A percentile compares a stretch with the other conserved stretches of the same genome.
phyloP scores from a whole-genome alignment of 1,140 invertebrate genomes.

The Drosophila pachea region DNA sequence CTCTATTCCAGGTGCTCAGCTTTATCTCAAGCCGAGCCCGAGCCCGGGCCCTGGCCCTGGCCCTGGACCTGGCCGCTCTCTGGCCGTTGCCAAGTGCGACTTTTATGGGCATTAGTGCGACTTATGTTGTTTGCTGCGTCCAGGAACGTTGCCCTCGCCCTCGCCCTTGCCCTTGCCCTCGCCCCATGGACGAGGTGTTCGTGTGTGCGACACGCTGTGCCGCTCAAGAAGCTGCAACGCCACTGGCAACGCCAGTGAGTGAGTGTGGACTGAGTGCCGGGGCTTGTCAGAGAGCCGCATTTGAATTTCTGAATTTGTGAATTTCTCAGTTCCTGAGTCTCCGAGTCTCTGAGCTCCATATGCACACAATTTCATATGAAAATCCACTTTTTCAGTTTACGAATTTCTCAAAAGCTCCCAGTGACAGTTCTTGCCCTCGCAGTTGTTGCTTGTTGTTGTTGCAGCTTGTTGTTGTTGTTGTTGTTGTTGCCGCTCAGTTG shows the following conservation, averaged over 20 bases:
- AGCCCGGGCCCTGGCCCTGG: slow-evolving; percentile 17
- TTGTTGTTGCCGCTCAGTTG: slow-evolving; percentile 41
- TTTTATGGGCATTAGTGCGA: slow-evolving; percentile 76
- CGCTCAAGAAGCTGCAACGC: slow-evolving; percentile 7
- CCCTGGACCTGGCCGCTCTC: slow-evolving; percentile 7
- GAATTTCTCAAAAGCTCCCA: slow-evolving; percentile 75
- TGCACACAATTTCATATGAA: slow-evolving; percentile 74
- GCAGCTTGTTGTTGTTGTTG: slow-evolving; percentile 41
- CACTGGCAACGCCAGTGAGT: too few relatives aligned
- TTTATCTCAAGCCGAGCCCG: slow-evolving; percentile 65
- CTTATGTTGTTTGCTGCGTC: slow-evolving; percentile 69
- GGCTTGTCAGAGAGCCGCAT: slow-evolving; percentile 60
- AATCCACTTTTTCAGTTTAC: slow-evolving; percentile 77
- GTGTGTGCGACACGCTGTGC: slow-evolving; percentile 73
- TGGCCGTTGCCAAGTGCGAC: slow-evolving; percentile 51
- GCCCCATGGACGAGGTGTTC: slow-evolving; percentile 70
- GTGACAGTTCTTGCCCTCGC: slow-evolving; percentile 63
- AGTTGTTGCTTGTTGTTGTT: slow-evolving; percentile 25
- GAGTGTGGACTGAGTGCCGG: too few relatives aligned
- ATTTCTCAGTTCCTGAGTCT: too few relatives aligned
- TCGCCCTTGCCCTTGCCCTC: slow-evolving; percentile 46
- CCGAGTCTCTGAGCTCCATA: slow-evolving; percentile 45
- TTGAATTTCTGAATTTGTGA: slow-evolving; percentile 58
- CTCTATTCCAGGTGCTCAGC: slow-evolving; percentile 72
- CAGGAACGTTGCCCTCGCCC: slow-evolving; percentile 37